Evolutionary conservation across 1,140 invertebrate genomes (phyloP).

Genomic region (Oryctes rhinoceros): DNA sequence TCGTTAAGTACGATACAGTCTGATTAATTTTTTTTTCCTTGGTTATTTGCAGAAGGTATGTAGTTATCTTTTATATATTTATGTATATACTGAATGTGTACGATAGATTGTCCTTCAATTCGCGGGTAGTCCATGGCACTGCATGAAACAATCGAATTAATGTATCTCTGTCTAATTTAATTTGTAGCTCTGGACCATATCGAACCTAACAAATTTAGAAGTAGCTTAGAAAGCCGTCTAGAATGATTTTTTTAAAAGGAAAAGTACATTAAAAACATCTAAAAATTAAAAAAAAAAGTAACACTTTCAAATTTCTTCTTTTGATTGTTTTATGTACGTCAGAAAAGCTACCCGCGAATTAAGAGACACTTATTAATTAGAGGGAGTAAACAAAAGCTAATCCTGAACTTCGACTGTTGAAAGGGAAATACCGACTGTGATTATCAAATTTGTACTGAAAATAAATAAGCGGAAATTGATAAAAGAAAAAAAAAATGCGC

Average conservation of each 20-base stretch:
- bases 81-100: conserved; percentile 1
- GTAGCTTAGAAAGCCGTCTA: too few relatives aligned
- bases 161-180: too few relatives aligned
- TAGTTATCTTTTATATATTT: conserved; percentile 26
- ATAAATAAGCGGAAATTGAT: conserved; percentile 21
- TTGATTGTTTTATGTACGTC: too few relatives aligned
- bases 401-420: conserved; percentile 30
- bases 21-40: conserved; percentile 27
- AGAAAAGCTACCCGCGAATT: too few relatives aligned
- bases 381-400: conserved; percentile 22
- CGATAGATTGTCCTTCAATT: background rate
- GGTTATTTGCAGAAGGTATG: background rate
- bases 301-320: too few relatives aligned
- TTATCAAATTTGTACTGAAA: conserved; percentile 41
- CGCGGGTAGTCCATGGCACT: too few relatives aligned
- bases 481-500: background rate
- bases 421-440: conserved; percentile 40
- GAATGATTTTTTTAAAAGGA: too few relatives aligned
- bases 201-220: too few relatives aligned
- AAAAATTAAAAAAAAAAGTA: too few relatives aligned
- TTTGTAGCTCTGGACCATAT: too few relatives aligned
- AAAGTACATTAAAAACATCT: too few relatives aligned
- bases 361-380: background rate
- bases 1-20: background rate
- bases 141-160: too few relatives aligned